phyloP scores from a whole-genome alignment of 1,140 invertebrate species.

The Philotrypesis tridentata region DNA sequence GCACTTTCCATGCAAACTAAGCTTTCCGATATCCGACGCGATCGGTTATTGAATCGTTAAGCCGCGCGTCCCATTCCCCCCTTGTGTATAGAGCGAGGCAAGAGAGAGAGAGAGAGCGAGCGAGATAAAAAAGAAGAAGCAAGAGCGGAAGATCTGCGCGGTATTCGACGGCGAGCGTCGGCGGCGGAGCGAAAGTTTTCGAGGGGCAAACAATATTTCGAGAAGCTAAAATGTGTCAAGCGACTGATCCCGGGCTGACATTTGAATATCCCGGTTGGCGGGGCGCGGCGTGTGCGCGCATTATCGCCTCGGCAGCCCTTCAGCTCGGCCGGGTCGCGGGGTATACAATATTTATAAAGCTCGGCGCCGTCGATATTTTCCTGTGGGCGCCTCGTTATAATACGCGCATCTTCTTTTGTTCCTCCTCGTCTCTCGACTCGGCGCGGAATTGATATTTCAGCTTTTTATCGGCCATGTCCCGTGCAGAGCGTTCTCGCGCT shows the following conservation, averaged over 20 bases:
- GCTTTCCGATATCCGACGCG: conserved; percentile 56
- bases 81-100: conserved; percentile 67
- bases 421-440: background rate
- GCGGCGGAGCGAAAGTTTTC: background rate
- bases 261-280: conserved; percentile 69
- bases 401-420: conserved; percentile 18
- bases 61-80: conserved; percentile 50
- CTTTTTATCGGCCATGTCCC: conserved; percentile 32
- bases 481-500: too few species aligned
- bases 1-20: conserved; percentile 71
- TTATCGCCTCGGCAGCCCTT: conserved; percentile 19
- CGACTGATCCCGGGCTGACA: conserved; percentile 71
- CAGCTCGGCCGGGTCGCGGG: background rate
- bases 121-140: conserved; percentile 23
- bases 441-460: background rate
- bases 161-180: conserved; percentile 3
- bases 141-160: background rate
- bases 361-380: conserved; percentile 52
- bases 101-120: conserved; percentile 58
- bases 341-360: conserved; percentile 57
- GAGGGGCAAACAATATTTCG: conserved; percentile 71
- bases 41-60: conserved; percentile 75
- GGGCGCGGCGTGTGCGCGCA: conserved; percentile 24
- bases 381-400: conserved; percentile 25
- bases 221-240: conserved; percentile 73